Conservation (phyloP, 2,797 vertebrate genomes). For the Enteromius unitaeniatus region DNA sequence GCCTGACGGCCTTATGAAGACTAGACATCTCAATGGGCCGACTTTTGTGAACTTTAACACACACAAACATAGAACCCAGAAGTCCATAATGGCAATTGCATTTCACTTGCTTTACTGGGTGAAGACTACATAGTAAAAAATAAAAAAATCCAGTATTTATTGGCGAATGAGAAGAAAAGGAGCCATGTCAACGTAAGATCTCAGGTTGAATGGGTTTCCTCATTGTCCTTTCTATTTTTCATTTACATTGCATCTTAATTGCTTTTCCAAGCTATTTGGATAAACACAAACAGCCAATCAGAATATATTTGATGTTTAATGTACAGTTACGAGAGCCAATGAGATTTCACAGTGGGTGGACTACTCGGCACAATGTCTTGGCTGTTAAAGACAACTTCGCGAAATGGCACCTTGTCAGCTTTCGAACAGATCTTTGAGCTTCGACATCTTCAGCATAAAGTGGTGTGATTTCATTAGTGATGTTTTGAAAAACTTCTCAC, state of each 20-base stretch:
- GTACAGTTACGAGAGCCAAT: slow-evolving; percentile 11
- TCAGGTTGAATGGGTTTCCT: slow-evolving; percentile 64
- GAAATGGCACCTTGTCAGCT: background rate
- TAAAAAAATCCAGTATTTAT: slow-evolving; percentile 52
- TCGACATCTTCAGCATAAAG: slow-evolving; percentile 31
- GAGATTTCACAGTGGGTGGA: slow-evolving; percentile 13
- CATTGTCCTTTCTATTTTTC: slow-evolving; percentile 49
- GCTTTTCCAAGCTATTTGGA: background rate
- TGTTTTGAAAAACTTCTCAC: slow-evolving; percentile 51
- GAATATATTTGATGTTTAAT: slow-evolving; percentile 16
- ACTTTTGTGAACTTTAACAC: slow-evolving; percentile 29
- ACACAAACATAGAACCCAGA: slow-evolving; percentile 35
- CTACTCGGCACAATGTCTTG: background rate
- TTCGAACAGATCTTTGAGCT: slow-evolving; percentile 10
- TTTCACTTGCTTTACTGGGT: slow-evolving; percentile 51
- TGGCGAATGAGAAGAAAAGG: slow-evolving; percentile 42
- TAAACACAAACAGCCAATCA: background rate
- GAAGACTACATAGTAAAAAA: slow-evolving; percentile 57
- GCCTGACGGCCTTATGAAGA: slow-evolving; percentile 59
- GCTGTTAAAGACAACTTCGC: background rate
- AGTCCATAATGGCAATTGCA: slow-evolving; percentile 41
- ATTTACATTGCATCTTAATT: slow-evolving; percentile 25
- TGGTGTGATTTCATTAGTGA: slow-evolving; percentile 50
- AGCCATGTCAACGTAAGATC: slow-evolving; percentile 60
- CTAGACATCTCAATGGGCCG: slow-evolving; percentile 39